Conservation (phyloP, 2,888 invertebrate genomes). For the Torymus tubicola region DNA sequence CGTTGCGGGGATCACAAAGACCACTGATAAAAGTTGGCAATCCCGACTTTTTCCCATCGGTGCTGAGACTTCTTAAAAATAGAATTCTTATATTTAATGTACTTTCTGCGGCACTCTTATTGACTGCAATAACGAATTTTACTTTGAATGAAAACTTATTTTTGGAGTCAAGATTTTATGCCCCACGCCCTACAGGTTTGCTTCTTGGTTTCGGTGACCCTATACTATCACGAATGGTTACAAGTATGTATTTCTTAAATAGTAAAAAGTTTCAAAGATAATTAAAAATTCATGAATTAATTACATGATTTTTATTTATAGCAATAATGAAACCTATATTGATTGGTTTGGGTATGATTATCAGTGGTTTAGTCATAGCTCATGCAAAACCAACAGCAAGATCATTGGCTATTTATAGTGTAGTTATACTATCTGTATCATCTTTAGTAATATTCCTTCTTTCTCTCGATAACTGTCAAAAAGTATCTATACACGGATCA, state of each 20-base stretch:
- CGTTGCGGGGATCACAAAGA: conserved; percentile 60
- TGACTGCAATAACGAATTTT: conserved; percentile 79
- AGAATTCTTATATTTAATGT: conserved; percentile 79
- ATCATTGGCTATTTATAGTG: conserved; percentile 78
- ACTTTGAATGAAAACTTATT: conserved; percentile 78
- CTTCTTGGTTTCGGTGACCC: conserved; percentile 78
- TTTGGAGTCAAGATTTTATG: conserved; percentile 80
- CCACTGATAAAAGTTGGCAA: conserved; percentile 61
- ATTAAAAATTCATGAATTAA: too few relatives aligned
- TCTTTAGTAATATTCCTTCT: conserved; percentile 76
- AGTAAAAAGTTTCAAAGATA: too few relatives aligned
- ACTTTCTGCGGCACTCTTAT: conserved; percentile 77
- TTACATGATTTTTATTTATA: conserved; percentile 58
- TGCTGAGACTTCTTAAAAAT: conserved; percentile 79
- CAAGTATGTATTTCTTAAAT: conserved; percentile 67
- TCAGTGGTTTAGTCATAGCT: conserved; percentile 79
- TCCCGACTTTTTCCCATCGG: conserved; percentile 76
- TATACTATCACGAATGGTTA: conserved; percentile 77
- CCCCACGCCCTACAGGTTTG: conserved; percentile 76
- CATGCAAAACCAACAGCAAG: conserved; percentile 78
- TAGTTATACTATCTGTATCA: conserved; percentile 75
- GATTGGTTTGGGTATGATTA: conserved; percentile 77
- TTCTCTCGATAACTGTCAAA: conserved; percentile 77
- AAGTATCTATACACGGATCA: conserved; percentile 76
- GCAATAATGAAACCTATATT: conserved; percentile 80